A percentile compares a stretch with the other conserved stretches of the same genome.
phyloP scores from a whole-genome alignment of 2,888 invertebrate genomes.

The Iselma pallidipennis region DNA sequence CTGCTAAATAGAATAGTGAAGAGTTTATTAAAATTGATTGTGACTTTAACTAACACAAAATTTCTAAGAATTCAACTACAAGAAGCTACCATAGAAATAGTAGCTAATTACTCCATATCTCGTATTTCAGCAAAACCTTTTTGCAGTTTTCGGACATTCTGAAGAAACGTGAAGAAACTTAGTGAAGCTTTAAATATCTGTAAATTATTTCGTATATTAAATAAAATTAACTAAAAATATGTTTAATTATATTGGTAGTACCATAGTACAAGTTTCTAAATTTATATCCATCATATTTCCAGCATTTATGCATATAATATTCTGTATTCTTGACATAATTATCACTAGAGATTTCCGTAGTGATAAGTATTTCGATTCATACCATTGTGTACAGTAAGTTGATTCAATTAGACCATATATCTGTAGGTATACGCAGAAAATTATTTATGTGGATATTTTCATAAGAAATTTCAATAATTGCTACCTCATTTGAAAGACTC shows the following conservation, averaged over 20 bases:
- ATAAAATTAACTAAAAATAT: too few relatives aligned
- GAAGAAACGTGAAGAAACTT: background rate
- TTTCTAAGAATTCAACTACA: too few relatives aligned
- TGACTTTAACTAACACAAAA: too few relatives aligned
- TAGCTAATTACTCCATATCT: too few relatives aligned
- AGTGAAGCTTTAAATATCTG: background rate
- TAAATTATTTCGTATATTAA: too few relatives aligned
- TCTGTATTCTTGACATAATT: background rate
- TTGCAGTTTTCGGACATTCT: background rate
- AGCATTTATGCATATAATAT: background rate
- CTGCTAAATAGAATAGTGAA: too few relatives aligned
- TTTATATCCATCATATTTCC: background rate
- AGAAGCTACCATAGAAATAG: too few relatives aligned
- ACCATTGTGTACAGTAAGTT: background rate
- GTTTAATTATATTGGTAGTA: too few relatives aligned
- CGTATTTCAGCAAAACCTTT: too few relatives aligned
- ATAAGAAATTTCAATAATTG: too few relatives aligned
- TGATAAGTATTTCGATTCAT: background rate
- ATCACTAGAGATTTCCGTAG: background rate
- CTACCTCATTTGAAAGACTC: background rate
- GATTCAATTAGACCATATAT: background rate
- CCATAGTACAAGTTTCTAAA: background rate
- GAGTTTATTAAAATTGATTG: too few relatives aligned
- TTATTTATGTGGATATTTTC: too few relatives aligned
- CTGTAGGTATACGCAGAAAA: background rate